Percentiles rank a stretch among this genome's conserved stretches.
Evolutionary conservation across 2,888 invertebrate species (phyloP).

Genomic region (Drosophila affinis): DNA sequence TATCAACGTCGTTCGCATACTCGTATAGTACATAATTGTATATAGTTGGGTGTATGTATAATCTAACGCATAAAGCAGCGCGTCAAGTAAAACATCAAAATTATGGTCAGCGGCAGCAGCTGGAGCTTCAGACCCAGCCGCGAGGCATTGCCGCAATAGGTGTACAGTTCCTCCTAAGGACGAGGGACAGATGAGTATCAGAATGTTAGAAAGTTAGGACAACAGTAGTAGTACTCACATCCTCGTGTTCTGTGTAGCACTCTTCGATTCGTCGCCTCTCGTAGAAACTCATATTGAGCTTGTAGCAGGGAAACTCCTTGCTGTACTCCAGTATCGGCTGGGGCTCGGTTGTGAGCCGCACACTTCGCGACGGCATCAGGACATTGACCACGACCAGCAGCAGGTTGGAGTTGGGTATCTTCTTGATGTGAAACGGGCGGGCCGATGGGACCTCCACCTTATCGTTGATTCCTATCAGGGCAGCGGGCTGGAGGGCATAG

Average conservation of each 20-base stretch:
- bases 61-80: constrained; percentile 71
- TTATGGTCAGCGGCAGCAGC: constrained; percentile 69
- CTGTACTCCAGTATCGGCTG: constrained; percentile 84
- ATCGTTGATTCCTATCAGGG: constrained; percentile 84
- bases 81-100: constrained; percentile 75
- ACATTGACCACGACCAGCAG: constrained; percentile 89
- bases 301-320: constrained; percentile 89
- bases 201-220: background rate
- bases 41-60: constrained; percentile 37
- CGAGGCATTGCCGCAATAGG: constrained; percentile 82
- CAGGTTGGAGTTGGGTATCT: constrained; percentile 91
- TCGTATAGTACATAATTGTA: constrained; percentile 49
- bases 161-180: constrained; percentile 79
- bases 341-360: constrained; percentile 85
- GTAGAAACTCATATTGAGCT: constrained; percentile 88
- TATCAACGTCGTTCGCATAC: constrained; percentile 40
- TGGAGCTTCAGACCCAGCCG: constrained; percentile 61
- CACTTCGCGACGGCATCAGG: constrained; percentile 83
- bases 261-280: constrained; percentile 88
- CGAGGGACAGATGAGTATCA: background rate
- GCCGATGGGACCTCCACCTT: constrained; percentile 84
- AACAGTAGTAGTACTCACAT: constrained; percentile 84
- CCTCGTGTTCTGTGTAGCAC: constrained; percentile 90
- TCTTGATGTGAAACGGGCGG: constrained; percentile 88
- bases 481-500: constrained; percentile 87